phyloP scores from a whole-genome alignment of 1,140 invertebrate species.

The Zaprionus ornatus region DNA sequence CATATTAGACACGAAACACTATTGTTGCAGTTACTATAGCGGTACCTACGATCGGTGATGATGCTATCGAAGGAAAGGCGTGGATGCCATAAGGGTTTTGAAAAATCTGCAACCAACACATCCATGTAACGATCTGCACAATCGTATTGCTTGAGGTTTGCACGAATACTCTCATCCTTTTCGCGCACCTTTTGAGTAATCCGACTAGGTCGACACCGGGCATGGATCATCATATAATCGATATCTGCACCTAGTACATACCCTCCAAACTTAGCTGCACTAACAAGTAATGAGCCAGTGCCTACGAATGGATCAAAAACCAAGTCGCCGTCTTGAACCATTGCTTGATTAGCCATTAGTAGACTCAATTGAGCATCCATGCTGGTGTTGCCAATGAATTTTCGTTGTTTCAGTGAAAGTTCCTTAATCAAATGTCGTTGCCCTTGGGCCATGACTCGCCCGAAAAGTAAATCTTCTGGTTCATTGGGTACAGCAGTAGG shows the following conservation, averaged over 20 bases:
- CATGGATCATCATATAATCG: slow-evolving; percentile 96
- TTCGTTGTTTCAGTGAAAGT: slow-evolving; percentile 93
- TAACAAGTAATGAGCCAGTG: slow-evolving; percentile 95
- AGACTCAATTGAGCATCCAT: slow-evolving; percentile 97
- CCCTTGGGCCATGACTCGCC: slow-evolving; percentile 92
- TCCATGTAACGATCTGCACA: slow-evolving; percentile 91
- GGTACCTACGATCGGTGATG: slow-evolving; percentile 95
- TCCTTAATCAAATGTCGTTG: slow-evolving; percentile 91
- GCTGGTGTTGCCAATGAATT: slow-evolving; percentile 98
- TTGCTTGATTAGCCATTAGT: slow-evolving; percentile 97
- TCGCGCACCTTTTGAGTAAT: slow-evolving; percentile 91
- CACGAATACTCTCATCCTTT: slow-evolving; percentile 92
- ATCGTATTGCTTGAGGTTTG: slow-evolving; percentile 95
- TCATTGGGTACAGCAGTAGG: slow-evolving; percentile 89
- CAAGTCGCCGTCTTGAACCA: slow-evolving; percentile 89
- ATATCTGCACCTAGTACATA: slow-evolving; percentile 97
- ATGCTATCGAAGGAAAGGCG: slow-evolving; percentile 92
- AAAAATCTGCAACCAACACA: slow-evolving; percentile 95
- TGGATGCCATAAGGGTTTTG: slow-evolving; percentile 90
- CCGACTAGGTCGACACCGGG: slow-evolving; percentile 90
- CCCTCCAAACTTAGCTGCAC: slow-evolving; percentile 95
- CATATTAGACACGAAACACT: not conserved
- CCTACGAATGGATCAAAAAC: slow-evolving; percentile 98
- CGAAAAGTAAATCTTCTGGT: slow-evolving; percentile 92
- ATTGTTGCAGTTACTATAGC: not conserved